Evolutionary conservation across 2,888 invertebrate genomes (phyloP).

Genomic region (Oxystoma pomonae): DNA sequence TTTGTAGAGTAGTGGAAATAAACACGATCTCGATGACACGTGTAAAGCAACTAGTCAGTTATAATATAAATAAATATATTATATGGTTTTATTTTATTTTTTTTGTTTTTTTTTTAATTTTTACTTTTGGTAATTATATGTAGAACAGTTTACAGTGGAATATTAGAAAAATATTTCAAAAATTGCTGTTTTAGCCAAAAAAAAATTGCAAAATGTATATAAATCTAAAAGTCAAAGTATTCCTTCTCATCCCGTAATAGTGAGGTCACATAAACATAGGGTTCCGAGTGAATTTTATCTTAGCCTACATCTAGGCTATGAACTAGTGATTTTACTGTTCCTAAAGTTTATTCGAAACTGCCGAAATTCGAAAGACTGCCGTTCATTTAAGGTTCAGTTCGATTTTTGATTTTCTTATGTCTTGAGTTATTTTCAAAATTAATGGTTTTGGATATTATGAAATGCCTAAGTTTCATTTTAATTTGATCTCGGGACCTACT

Average conservation of each 20-base stretch:
- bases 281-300: constrained; percentile 41
- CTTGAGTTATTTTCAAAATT: constrained; percentile 46
- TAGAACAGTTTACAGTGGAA: constrained; percentile 38
- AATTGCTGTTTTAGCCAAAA: constrained; percentile 16
- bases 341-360: constrained; percentile 47
- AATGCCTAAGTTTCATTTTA: constrained; percentile 32
- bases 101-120: constrained; percentile 29
- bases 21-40: constrained; percentile 46
- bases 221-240: constrained; percentile 36
- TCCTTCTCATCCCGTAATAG: constrained; percentile 46
- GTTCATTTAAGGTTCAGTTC: constrained; percentile 43
- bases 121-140: too few relatives aligned
- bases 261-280: constrained; percentile 33
- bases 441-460: constrained; percentile 44
- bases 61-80: constrained; percentile 40
- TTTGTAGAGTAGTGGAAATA: constrained; percentile 36
- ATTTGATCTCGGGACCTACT: constrained; percentile 39
- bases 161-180: constrained; percentile 16
- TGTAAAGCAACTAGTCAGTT: constrained; percentile 52
- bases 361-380: constrained; percentile 50
- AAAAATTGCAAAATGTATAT: constrained; percentile 35
- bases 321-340: constrained; percentile 48
- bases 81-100: constrained; percentile 38
- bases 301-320: constrained; percentile 42
- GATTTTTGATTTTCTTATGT: constrained; percentile 33